Base-by-base conservation (phyloP, 2,113 vertebrate species). In the Xiphias gladius region DNA sequence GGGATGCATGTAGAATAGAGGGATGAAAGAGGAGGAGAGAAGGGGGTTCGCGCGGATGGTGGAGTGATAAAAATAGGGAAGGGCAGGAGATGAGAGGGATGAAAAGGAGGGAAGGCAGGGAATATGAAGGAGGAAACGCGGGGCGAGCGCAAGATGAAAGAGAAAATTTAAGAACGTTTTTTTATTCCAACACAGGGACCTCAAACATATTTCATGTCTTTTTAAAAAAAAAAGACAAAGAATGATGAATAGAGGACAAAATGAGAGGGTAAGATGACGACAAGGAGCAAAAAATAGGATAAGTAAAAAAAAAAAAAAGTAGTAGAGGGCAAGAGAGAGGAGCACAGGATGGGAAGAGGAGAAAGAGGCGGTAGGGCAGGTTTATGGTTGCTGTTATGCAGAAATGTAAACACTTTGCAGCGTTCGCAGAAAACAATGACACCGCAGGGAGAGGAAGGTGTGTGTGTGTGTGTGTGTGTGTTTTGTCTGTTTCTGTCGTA, bases 361-460 rank as follows among this genome's bases (percentile, higher is more conserved):
- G 76, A 76, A 30, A 55, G 65, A 20, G 66, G 65, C 72, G 75
- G 82, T 76, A 67, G 90, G 68, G 82, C 79, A 75, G 89, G 64
- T 90, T 91, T 92, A 93, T 93, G 92, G 90, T 77, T 91, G 93
- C 93, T 92, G 90, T 93, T 93, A 92, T 93, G 92, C 92, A 93
- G 89, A 93, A 94, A 94, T 93, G 92, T 93, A 93, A 94, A 94
- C 93, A 93, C 84, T 93, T 91, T 93, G 93, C 92, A 93, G 87
- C 93, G 92, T 93, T 88, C 68, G 92, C 92, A 94, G 90, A 94
- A 94, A 93, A 93, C 92, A 93, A 94, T 91, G 92, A 93, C 92
- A 94, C 92, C 91, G 73, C 86, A 30, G 93, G 93, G 93, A 93
- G 90, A 84, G 88, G 86, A 89, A 88, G 87, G 81, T 77, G 83